Percentiles rank a stretch among this genome's conserved stretches.
These are phyloP conservation scores for Scolopax bukidnonensis DNA, from an alignment of 2,797 vertebrate species.

Conservation along the genomic window DNA sequence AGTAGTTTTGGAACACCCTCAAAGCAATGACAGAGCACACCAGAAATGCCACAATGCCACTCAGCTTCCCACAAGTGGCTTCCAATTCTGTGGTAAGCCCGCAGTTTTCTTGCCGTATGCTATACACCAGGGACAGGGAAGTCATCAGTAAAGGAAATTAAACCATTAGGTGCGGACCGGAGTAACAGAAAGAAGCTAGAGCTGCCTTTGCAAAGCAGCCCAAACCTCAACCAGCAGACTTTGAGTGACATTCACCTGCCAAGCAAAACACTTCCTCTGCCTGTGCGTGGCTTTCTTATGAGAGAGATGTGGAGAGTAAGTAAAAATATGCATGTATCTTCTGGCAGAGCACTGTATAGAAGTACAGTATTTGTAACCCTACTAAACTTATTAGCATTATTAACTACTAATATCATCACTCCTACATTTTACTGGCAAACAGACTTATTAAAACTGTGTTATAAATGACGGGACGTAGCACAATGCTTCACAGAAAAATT, in stretches of 20 bases:
- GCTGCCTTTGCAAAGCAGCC: neutral
- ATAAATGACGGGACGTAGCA: neutral
- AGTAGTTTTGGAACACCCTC: neutral
- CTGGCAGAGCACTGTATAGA: neutral
- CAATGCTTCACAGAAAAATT: neutral
- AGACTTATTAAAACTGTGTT: neutral
- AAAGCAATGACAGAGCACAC: neutral
- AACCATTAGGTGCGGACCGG: neutral
- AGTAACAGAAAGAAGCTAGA: rapidly evolving
- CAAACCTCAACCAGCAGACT: neutral
- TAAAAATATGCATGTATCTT: neutral
- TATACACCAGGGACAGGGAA: neutral
- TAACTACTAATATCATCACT: neutral
- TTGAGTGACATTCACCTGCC: neutral
- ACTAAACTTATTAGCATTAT: neutral
- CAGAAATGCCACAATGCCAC: neutral
- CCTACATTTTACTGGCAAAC: neutral
- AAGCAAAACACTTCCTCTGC: neutral
- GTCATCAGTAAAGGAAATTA: neutral
- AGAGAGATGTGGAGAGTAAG: neutral
- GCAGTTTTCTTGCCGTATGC: rapidly evolving
- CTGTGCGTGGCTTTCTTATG: neutral
- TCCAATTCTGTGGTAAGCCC: neutral
- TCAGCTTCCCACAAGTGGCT: neutral
- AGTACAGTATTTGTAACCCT: neutral